Evolutionary conservation across 2,888 invertebrate species (phyloP), one percentile per base, ranked within the genome.

Genomic region (Agonum fuliginosum): DNA sequence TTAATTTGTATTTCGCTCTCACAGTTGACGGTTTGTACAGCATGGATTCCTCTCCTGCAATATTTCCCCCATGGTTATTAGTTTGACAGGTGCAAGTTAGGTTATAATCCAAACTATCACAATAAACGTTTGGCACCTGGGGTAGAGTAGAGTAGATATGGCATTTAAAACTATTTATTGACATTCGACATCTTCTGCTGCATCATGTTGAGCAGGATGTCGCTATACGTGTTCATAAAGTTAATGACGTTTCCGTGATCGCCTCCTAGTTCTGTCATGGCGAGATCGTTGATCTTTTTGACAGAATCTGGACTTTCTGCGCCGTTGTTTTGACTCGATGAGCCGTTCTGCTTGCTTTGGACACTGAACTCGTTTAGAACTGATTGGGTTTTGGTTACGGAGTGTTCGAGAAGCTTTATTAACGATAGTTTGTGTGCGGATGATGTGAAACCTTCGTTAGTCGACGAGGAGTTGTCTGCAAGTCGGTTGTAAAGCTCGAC

Each of bases 401-500:
- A 91, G 37, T 89, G 88, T 83, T 90, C 90, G 1, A 91, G 83
- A 74, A 88, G 89, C 88, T 88, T 88, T 34, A 89, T 83, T 87
- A 88, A 87, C 78, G 88, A 88, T 27, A 87, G 86, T 79, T 87
- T 85, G 76, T 87, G 86, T 54, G 82, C 83, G 78, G 81, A 81
- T 48, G 83, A 84, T 1, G 80, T 79, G 8, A 79, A 62, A 2
- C 80, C 73, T 20, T 80, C 80, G 22, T 78, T 75, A 4, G 76
- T 81, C 24, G 81, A 83, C 17, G 77, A 74, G n/a, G 82, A 82
- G 1, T 89, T 89, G 80, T 91, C 91, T 6, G 90, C 87, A 78
- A 94, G 85, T 74, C 91, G 90, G 78, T 92, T 89, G 86, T 93
- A 93, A 65, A 94, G 87, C 84, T 92, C 91, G 1, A 92, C 92